These are phyloP conservation scores for Malacoctenus gilli DNA, from an alignment of 2,797 vertebrate species.

Conservation along the genomic window DNA sequence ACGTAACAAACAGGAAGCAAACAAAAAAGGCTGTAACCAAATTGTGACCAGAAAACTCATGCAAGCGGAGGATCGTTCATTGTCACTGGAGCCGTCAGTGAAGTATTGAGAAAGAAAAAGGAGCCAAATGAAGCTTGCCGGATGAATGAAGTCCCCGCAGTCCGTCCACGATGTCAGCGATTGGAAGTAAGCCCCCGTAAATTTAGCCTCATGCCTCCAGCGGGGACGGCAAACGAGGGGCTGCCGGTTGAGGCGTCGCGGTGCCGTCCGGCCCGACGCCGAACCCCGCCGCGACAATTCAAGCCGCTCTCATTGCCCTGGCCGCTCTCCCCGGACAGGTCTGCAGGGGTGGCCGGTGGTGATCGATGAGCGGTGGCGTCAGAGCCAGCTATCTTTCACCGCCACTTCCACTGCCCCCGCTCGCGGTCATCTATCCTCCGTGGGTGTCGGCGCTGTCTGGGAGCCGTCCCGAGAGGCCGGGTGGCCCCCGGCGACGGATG, in stretches of 20 bases:
- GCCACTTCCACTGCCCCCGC: conserved; percentile 60
- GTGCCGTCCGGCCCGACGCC: conserved; percentile 33
- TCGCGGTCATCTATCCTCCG: conserved; percentile 73
- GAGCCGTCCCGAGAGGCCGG: conserved; percentile 43
- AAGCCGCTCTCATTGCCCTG: conserved; percentile 46
- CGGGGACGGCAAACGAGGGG: conserved; percentile 26
- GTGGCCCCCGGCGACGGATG: conserved; percentile 66
- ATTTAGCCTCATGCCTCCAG: conserved; percentile 16
- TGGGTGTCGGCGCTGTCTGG: conserved; percentile 61
- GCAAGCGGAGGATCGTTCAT: too few relatives aligned
- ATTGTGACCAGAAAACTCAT: too few relatives aligned
- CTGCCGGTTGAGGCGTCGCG: conserved; percentile 38
- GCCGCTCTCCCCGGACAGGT: conserved; percentile 49
- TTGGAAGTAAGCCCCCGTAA: conserved; percentile 8
- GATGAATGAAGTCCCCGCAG: too few relatives aligned
- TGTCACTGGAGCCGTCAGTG: too few relatives aligned
- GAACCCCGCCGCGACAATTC: conserved; percentile 49
- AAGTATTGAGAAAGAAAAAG: conserved; percentile 10
- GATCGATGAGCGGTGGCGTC: conserved; percentile 68
- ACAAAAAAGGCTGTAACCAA: too few relatives aligned
- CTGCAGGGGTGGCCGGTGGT: conserved; percentile 57
- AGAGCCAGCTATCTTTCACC: conserved; percentile 69
- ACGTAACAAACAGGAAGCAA: too few relatives aligned
- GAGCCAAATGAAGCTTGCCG: too few relatives aligned
- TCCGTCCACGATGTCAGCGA: conserved; percentile 23